Evolutionary conservation across 2,797 vertebrate genomes (phyloP).

Genomic region (Furcifer pardalis): DNA sequence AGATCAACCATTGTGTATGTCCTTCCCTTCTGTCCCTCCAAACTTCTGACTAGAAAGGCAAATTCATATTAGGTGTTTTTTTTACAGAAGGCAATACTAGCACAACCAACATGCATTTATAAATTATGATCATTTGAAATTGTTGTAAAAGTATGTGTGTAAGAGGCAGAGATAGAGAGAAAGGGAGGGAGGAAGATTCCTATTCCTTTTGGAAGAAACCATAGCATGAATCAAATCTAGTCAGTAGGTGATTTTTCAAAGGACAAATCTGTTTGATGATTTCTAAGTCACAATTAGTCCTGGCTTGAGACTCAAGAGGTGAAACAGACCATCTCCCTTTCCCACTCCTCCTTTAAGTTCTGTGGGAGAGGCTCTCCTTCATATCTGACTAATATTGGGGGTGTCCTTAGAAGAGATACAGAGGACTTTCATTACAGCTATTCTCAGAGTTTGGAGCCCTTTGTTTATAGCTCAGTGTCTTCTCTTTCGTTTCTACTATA

Average conservation of each 20-base stretch:
- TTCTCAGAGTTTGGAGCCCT: neutral
- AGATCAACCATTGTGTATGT: slow-evolving; percentile 58
- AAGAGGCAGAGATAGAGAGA: neutral
- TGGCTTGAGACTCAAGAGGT: neutral
- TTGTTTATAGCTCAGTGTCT: neutral
- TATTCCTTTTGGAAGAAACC: slow-evolving; percentile 49
- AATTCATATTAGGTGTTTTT: slow-evolving; percentile 70
- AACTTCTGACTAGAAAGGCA: slow-evolving; percentile 55
- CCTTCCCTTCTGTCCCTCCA: slow-evolving; percentile 55
- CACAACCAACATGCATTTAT: slow-evolving; percentile 63
- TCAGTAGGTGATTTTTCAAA: slow-evolving; percentile 56
- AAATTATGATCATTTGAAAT: slow-evolving; percentile 53
- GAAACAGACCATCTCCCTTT: neutral
- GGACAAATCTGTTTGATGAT: slow-evolving; percentile 33
- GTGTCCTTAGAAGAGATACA: neutral
- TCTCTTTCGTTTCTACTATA: neutral
- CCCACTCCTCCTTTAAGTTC: neutral
- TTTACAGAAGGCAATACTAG: slow-evolving; percentile 67
- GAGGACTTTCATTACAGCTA: neutral
- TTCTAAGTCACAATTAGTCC: neutral
- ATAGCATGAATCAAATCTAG: slow-evolving; percentile 50
- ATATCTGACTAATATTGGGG: neutral
- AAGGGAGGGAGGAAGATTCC: slow-evolving; percentile 14
- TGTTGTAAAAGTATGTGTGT: slow-evolving; percentile 38
- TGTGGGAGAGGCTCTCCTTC: neutral